Evolutionary conservation across 2,888 invertebrate species (phyloP), one percentile per base, ranked within the genome.

Genomic region (Tinea pellionella): DNA sequence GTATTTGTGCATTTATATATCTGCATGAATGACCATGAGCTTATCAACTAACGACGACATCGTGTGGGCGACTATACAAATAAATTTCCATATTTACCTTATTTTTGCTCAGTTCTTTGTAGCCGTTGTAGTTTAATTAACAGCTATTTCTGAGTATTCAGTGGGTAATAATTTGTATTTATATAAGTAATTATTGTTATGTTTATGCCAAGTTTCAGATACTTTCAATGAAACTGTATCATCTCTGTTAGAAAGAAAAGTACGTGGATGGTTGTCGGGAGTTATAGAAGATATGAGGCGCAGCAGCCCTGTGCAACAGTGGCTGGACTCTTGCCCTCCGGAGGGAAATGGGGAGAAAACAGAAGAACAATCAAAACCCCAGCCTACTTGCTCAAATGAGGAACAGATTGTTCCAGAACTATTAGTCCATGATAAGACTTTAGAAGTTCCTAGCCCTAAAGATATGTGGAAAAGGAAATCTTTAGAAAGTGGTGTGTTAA

Each of bases 281-380:
- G 84, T 88, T 2, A 77, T 88, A 64, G 82, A 84, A 74, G 89
- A 90, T 68, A 90, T 90, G 90, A 77, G 89, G 67, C 90, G 91
- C 61, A 91, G 90, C 71, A 91, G 91, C 64, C 90, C 92, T 58
- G 91, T 94, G 59, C 93, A 94, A 71, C 92, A 92, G 81, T 94
- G 93, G 93, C 89, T 93, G 64, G 92, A 93, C 69, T 92, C 92
- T 7, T 76, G 93, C 64, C 92, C 92, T 30, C 75, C 74, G 62
- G 68, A 70, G 24, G 29, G 65, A 43, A 60, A 60, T 6, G 16
- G 15, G 7, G 67, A 69, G 8, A 43, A 18, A 11, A 4, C 60
- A 0, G 64, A 62, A 64, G 65, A 68, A 61, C 69, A 71, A 15
- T 29, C 55, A 59, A 68, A 70, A 43, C 66, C 65, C 7, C 16